Percentiles rank a stretch among this genome's conserved stretches.
Conservation (phyloP, 2,888 invertebrate species). For the Xanthia togata region DNA sequence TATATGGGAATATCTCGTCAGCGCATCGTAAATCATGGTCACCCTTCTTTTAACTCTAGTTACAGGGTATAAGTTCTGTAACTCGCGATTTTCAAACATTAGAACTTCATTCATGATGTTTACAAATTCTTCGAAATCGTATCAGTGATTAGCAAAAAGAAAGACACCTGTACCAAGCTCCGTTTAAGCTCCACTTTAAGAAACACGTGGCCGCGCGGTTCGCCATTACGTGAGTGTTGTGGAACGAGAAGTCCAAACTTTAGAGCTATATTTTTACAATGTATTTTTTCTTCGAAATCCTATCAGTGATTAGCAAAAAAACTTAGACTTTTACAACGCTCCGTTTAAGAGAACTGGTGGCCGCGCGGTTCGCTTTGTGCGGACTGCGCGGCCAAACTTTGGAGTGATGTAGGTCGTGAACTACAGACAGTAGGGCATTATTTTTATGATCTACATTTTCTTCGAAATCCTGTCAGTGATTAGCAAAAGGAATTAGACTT, state of each 20-base stretch:
- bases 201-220: slow-evolving; percentile 40
- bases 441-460: slow-evolving; percentile 32
- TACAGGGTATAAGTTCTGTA: slow-evolving; percentile 25
- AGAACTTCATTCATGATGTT: slow-evolving; percentile 22
- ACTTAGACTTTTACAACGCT: slow-evolving; percentile 33
- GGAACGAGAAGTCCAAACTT: slow-evolving; percentile 39
- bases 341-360: slow-evolving; percentile 24
- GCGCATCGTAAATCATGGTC: slow-evolving; percentile 29
- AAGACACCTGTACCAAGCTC: slow-evolving; percentile 37
- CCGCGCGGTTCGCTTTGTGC: not conserved
- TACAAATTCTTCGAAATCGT: slow-evolving; percentile 27
- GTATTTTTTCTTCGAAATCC: slow-evolving; percentile 15
- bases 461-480: slow-evolving; percentile 17
- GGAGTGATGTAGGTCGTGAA: slow-evolving; percentile 38
- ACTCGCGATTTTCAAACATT: slow-evolving; percentile 19
- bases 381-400: slow-evolving; percentile 39
- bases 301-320: slow-evolving; percentile 38
- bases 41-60: slow-evolving; percentile 28
- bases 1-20: slow-evolving; percentile 24
- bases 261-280: slow-evolving; percentile 26
- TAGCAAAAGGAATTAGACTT: slow-evolving; percentile 23
- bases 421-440: slow-evolving; percentile 36
- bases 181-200: slow-evolving; percentile 35
- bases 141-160: slow-evolving; percentile 38
- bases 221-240: slow-evolving; percentile 37